Evolutionary conservation across 2,888 invertebrate species (phyloP).

Genomic region (Drosophila neonasuta): DNA sequence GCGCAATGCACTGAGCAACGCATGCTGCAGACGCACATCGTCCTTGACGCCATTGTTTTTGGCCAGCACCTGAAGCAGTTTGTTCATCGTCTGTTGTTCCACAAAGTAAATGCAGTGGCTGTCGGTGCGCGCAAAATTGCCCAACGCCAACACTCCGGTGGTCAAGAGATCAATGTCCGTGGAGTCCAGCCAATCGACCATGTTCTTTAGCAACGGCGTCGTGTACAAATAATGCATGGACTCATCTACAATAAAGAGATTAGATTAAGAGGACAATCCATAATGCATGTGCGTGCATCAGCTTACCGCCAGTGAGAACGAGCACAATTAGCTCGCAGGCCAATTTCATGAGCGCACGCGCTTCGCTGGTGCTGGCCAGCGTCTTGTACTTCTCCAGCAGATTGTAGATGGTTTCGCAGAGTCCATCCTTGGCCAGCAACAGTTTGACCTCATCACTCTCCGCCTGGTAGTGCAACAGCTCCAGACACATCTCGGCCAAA

Average conservation of each 20-base stretch:
- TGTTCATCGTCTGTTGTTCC: conserved; percentile 88
- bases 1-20: conserved; percentile 87
- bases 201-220: conserved; percentile 86
- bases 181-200: conserved; percentile 90
- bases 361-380: conserved; percentile 85
- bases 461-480: conserved; percentile 89
- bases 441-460: conserved; percentile 91
- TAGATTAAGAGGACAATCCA: not conserved
- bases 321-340: conserved; percentile 93
- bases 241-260: conserved; percentile 85
- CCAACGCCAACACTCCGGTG: conserved; percentile 92
- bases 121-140: conserved; percentile 95
- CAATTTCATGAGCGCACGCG: conserved; percentile 88
- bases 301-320: conserved; percentile 91
- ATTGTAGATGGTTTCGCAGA: conserved; percentile 89
- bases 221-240: conserved; percentile 93
- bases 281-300: not conserved
- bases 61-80: conserved; percentile 84
- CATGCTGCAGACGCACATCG: conserved; percentile 84
- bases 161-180: conserved; percentile 89
- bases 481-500: conserved; percentile 89
- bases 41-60: conserved; percentile 85
- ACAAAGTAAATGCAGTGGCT: conserved; percentile 93
- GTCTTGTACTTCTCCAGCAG: conserved; percentile 88
- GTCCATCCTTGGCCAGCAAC: conserved; percentile 88